Conservation (phyloP, 2,113 vertebrate genomes). For the Toxostoma redivivum region DNA sequence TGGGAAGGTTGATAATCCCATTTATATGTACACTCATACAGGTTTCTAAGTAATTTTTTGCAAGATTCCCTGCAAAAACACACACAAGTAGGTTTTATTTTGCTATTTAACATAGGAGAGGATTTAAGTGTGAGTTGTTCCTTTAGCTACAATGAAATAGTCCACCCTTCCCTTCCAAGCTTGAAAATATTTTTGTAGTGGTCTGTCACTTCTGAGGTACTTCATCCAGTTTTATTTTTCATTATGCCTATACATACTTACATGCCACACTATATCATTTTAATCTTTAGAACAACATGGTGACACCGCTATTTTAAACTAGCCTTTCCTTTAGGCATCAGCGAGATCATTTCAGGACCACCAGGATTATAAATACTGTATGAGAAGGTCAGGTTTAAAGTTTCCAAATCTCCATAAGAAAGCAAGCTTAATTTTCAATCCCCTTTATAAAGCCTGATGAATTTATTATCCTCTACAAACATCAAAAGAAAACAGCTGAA, state of each 20-base stretch:
- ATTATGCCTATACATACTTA: not conserved
- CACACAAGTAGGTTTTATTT: not conserved
- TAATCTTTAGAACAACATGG: conserved; percentile 2
- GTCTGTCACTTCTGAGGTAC: not conserved
- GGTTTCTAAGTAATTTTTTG: not conserved
- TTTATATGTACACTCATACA: not conserved
- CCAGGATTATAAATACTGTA: conserved; percentile 72
- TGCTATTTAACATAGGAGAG: not conserved
- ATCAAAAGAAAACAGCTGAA: conserved; percentile 36
- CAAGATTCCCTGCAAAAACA: not conserved
- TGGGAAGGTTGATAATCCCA: not conserved
- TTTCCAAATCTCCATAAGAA: conserved; percentile 68
- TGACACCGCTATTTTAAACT: conserved; percentile 71
- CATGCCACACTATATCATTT: not conserved
- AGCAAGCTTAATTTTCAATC: conserved; percentile 49
- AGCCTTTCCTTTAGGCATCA: conserved; percentile 38
- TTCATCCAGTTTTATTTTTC: not conserved
- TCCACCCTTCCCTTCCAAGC: not conserved
- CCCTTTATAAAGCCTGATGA: conserved; percentile 26
- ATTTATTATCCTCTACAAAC: conserved; percentile 36
- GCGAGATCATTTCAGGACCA: conserved; percentile 56
- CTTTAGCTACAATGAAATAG: not conserved
- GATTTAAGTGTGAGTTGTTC: not conserved
- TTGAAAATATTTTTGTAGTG: not conserved
- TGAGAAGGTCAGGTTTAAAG: conserved; percentile 75